phyloP scores from a whole-genome alignment of 2,113 vertebrate genomes.

The Aythya baeri region DNA sequence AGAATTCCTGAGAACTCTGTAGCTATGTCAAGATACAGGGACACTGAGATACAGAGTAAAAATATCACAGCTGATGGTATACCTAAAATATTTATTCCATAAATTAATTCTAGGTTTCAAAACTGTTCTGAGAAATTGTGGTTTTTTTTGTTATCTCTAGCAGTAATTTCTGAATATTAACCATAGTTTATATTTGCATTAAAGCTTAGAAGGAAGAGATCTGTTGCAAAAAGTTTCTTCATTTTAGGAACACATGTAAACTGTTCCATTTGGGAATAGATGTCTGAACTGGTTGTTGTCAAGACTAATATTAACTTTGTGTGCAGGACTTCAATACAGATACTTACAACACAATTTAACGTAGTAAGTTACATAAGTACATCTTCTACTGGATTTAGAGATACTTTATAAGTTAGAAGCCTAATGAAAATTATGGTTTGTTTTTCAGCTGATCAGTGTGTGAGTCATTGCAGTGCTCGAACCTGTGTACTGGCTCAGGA shows the following conservation, averaged over 20 bases:
- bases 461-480: slow-evolving; percentile 80
- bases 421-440: slow-evolving; percentile 63
- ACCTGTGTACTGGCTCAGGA: slow-evolving; percentile 86
- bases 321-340: neutral
- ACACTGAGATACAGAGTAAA: neutral
- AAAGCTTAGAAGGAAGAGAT: neutral
- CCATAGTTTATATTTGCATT: neutral
- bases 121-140: neutral
- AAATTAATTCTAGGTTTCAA: neutral
- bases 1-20: neutral
- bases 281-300: neutral
- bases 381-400: neutral
- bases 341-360: neutral
- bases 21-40: neutral
- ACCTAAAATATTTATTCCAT: neutral
- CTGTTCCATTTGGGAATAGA: neutral
- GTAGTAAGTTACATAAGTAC: neutral
- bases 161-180: neutral
- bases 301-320: neutral
- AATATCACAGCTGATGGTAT: neutral
- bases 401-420: neutral
- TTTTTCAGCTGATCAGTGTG: slow-evolving; percentile 82
- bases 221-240: neutral
- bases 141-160: neutral
- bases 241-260: neutral